A percentile compares a stretch with the other conserved stretches of the same genome.
Evolutionary conservation across 2,113 vertebrate species (phyloP).

Genomic region (Thalassarche chlororhynchos): DNA sequence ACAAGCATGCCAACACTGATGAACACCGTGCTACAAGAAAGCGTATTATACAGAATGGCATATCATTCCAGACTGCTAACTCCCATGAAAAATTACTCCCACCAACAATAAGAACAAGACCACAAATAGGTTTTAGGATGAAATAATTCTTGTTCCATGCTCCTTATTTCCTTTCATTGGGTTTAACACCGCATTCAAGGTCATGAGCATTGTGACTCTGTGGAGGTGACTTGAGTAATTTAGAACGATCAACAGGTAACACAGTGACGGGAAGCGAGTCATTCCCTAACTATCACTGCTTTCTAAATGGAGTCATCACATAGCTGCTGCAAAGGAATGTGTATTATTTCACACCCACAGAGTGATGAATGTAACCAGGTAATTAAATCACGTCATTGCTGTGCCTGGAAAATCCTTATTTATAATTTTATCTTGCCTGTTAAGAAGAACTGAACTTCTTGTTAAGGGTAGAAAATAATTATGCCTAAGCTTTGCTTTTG

Average conservation of each 20-base stretch:
- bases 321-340: neutral
- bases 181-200: neutral
- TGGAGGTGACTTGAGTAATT: conserved; percentile 13
- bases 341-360: neutral
- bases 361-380: neutral
- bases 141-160: conserved; percentile 31
- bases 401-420: neutral
- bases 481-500: neutral
- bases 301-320: conserved; percentile 16
- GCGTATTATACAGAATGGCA: neutral
- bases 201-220: conserved; percentile 19
- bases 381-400: neutral
- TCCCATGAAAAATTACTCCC: neutral
- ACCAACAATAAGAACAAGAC: neutral
- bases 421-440: neutral
- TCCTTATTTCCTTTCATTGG: conserved; percentile 31
- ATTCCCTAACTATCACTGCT: neutral
- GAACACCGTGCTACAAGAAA: neutral
- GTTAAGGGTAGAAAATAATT: neutral
- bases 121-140: neutral
- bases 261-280: neutral
- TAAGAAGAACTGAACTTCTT: neutral
- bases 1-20: neutral
- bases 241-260: conserved; percentile 20
- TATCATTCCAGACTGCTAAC: neutral